Evolutionary conservation across 2,797 vertebrate genomes (phyloP).

Genomic region (Nasua narica): DNA sequence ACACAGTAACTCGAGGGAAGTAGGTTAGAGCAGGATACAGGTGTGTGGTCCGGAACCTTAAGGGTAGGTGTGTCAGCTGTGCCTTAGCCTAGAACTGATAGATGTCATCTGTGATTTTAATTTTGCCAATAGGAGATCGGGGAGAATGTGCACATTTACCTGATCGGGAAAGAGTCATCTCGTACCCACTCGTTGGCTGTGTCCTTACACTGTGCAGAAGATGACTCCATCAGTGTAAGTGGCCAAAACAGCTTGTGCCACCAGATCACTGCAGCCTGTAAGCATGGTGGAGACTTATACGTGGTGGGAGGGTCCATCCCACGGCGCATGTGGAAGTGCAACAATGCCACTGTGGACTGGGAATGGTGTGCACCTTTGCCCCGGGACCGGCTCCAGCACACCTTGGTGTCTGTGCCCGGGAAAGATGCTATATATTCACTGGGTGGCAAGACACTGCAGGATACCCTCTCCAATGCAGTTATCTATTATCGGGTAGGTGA

Average conservation of each 20-base stretch:
- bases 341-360: slow-evolving; percentile 99
- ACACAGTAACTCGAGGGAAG: neutral
- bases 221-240: slow-evolving; percentile 94
- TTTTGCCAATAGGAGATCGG: slow-evolving; percentile 91
- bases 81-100: neutral
- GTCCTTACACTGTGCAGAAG: slow-evolving; percentile 96
- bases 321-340: slow-evolving; percentile 99
- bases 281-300: slow-evolving; percentile 95
- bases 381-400: slow-evolving; percentile 96
- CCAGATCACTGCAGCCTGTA: slow-evolving; percentile 98
- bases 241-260: slow-evolving; percentile 99
- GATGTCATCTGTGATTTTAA: neutral
- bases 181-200: slow-evolving; percentile 96
- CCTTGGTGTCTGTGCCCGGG: slow-evolving; percentile 92
- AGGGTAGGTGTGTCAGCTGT: neutral
- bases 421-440: slow-evolving; percentile 97
- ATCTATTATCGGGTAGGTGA: slow-evolving; percentile 97
- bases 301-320: slow-evolving; percentile 98
- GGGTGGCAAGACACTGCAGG: slow-evolving; percentile 96
- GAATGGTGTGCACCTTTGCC: slow-evolving; percentile 97
- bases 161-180: slow-evolving; percentile 97
- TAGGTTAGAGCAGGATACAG: neutral
- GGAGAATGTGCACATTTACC: slow-evolving; percentile 98
- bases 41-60: neutral
- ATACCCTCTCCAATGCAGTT: slow-evolving; percentile 95